A percentile compares a stretch with the other conserved stretches of the same genome.
These are phyloP conservation scores for Drosophila niveifrons DNA, from an alignment of 2,888 invertebrate genomes.

Conservation along the genomic window DNA sequence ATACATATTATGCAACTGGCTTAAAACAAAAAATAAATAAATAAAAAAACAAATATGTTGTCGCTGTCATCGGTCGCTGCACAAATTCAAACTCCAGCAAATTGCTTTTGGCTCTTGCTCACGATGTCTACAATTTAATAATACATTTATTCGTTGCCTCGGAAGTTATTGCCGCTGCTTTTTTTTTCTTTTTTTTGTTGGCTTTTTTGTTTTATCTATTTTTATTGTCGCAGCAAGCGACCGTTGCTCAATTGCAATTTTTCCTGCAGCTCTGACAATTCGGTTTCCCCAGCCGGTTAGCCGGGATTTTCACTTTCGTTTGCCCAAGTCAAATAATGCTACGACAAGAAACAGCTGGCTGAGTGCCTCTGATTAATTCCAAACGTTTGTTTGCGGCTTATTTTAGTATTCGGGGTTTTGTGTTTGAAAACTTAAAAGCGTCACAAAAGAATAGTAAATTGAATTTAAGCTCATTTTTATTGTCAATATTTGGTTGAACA, in stretches of 20 bases:
- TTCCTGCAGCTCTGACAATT: constrained; percentile 51
- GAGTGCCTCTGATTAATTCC: constrained; percentile 27
- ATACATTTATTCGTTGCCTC: constrained; percentile 53
- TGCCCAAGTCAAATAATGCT: constrained; percentile 9
- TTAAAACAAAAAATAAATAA: constrained; percentile 17
- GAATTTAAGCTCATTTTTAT: neutral
- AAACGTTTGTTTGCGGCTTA: neutral
- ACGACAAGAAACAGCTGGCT: constrained; percentile 48
- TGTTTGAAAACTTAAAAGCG: neutral
- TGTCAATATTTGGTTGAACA: neutral
- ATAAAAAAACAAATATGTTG: constrained; percentile 31
- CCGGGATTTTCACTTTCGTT: constrained; percentile 74
- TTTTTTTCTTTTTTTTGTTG: neutral
- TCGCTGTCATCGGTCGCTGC: constrained; percentile 51
- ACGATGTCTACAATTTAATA: constrained; percentile 65
- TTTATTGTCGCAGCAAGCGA: constrained; percentile 35
- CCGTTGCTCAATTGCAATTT: constrained; percentile 62
- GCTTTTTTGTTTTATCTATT: constrained; percentile 10
- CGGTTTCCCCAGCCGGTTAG: constrained; percentile 57
- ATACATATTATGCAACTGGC: constrained; percentile 66
- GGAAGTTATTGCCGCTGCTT: constrained; percentile 64
- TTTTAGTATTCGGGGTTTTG: neutral
- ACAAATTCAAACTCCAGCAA: constrained; percentile 41
- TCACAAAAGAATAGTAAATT: neutral
- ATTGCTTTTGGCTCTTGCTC: constrained; percentile 26